phyloP scores from a whole-genome alignment of 1,140 invertebrate species.

The Hylaeus anthracinus region DNA sequence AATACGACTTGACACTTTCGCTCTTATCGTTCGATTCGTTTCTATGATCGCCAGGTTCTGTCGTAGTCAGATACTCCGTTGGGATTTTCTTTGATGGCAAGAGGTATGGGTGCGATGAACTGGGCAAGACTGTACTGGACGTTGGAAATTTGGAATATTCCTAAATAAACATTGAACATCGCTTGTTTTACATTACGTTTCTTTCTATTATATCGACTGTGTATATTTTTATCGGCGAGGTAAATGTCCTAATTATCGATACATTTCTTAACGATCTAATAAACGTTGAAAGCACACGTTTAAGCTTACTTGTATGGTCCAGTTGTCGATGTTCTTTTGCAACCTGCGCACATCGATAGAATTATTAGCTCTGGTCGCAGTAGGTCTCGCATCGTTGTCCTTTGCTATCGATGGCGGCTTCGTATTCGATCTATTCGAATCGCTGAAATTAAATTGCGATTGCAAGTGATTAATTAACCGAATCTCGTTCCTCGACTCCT shows the following conservation, averaged over 20 bases:
- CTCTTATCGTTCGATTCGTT: slow-evolving; percentile 53
- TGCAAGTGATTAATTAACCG: slow-evolving; percentile 68
- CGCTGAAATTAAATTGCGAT: slow-evolving; percentile 52
- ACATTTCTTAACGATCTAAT: no score
- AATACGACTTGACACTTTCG: slow-evolving; percentile 49
- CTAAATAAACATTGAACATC: slow-evolving; percentile 58
- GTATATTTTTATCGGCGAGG: no score
- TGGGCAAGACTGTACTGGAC: slow-evolving; percentile 67
- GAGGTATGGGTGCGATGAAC: slow-evolving; percentile 80
- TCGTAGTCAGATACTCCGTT: slow-evolving; percentile 87
- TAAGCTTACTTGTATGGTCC: slow-evolving; percentile 88
- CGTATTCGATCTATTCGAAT: slow-evolving; percentile 73
- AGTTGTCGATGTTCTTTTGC: slow-evolving; percentile 91
- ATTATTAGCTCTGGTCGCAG: slow-evolving; percentile 75
- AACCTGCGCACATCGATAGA: slow-evolving; percentile 87
- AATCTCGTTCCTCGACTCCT: slow-evolving; percentile 69
- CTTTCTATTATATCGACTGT: not conserved
- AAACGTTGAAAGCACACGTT: no score
- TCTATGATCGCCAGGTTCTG: slow-evolving; percentile 69
- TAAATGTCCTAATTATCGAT: no score
- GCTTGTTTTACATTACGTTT: not conserved
- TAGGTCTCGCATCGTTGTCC: slow-evolving; percentile 65
- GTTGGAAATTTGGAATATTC: slow-evolving; percentile 75
- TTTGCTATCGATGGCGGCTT: slow-evolving; percentile 35
- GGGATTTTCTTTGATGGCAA: slow-evolving; percentile 88